These are phyloP conservation scores for Lypha dubia DNA, from an alignment of 2,888 invertebrate genomes.

Conservation along the genomic window DNA sequence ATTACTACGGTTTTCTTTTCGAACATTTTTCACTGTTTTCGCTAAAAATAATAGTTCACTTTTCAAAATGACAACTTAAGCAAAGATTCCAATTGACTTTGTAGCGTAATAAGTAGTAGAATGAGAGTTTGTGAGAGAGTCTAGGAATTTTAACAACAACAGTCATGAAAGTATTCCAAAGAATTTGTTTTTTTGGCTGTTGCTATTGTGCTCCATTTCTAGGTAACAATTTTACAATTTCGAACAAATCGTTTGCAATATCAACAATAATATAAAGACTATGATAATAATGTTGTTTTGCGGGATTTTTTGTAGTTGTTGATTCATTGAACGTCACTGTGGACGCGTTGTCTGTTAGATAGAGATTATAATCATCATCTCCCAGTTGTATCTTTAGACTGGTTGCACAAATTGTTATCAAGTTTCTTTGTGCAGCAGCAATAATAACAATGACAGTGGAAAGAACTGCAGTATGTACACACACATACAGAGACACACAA, in stretches of 20 bases:
- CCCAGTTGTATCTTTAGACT: constrained; percentile 63
- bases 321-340: constrained; percentile 13
- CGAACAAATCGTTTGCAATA: constrained; percentile 46
- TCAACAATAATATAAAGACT: constrained; percentile 53
- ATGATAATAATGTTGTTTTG: background rate
- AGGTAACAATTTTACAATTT: constrained; percentile 62
- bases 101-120: constrained; percentile 65
- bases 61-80: constrained; percentile 10
- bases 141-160: background rate
- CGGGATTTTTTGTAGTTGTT: background rate
- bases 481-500: background rate
- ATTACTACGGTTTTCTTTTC: background rate
- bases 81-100: constrained; percentile 68
- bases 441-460: constrained; percentile 9
- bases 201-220: background rate
- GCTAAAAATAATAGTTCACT: background rate
- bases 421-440: constrained; percentile 60
- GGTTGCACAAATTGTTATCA: constrained; percentile 67
- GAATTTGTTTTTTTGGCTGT: background rate
- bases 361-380: constrained; percentile 50
- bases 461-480: background rate
- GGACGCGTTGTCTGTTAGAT: constrained; percentile 32
- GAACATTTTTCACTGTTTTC: background rate
- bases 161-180: background rate
- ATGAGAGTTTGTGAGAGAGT: constrained; percentile 30